Percentiles rank a stretch among this genome's conserved stretches.
phyloP scores from a whole-genome alignment of 37 sponge, comb jelly and placozoan species.

The Halisarca cf. caerulea region DNA sequence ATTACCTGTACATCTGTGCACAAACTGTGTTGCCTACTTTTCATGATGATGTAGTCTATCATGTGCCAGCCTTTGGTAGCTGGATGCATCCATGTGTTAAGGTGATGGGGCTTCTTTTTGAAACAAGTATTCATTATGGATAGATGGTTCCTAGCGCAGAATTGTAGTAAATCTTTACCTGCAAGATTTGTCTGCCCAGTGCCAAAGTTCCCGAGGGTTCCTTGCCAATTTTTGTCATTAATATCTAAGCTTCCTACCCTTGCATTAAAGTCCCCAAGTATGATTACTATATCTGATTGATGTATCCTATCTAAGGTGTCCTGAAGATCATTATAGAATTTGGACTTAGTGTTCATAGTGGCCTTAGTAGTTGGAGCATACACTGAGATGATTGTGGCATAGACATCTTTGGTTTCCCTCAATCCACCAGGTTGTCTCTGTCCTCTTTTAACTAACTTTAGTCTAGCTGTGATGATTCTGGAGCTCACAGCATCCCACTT shows the following conservation, averaged over 20 bases:
- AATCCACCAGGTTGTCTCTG: not conserved
- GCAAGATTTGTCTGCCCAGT: not conserved
- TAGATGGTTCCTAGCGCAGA: conserved; percentile 10
- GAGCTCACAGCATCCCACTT: conserved; percentile 32
- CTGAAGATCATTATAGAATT: conserved; percentile 8
- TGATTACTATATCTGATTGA: not conserved
- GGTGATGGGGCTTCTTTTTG: not conserved
- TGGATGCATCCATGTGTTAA: conserved; percentile 23
- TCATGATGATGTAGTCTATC: conserved; percentile 27
- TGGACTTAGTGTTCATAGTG: not conserved
- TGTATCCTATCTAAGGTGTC: not conserved
- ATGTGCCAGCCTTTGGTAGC: conserved; percentile 23
- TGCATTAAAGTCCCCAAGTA: conserved; percentile 5
- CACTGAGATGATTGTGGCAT: not conserved
- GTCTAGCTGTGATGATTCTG: conserved; percentile 2
- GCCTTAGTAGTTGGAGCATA: conserved; percentile 22
- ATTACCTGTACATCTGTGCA: conserved; percentile 21
- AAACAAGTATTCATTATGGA: conserved; percentile 36
- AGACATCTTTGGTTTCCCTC: not conserved
- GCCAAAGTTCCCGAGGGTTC: not conserved
- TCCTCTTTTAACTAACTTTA: not conserved
- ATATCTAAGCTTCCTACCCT: not conserved
- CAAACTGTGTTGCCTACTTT: not conserved
- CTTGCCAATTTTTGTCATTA: not conserved
- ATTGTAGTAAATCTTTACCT: not conserved